phyloP scores from a whole-genome alignment of 2,113 vertebrate genomes.

The Elephas maximus region DNA sequence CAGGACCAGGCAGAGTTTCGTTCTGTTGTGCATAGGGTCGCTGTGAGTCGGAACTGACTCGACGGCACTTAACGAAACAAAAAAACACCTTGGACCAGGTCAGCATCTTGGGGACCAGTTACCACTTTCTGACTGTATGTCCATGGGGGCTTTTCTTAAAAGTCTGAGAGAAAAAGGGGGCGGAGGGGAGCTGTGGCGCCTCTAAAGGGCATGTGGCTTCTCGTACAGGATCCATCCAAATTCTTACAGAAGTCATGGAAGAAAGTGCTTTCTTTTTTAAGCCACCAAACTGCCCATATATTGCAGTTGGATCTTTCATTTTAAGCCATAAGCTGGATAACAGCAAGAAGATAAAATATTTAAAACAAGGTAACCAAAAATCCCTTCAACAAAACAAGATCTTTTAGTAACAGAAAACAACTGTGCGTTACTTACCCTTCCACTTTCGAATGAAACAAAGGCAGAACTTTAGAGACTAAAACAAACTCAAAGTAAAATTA shows the following conservation, averaged over 20 bases:
- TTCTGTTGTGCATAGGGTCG: too few species aligned
- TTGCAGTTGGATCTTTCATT: not conserved
- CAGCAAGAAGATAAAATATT: not conserved
- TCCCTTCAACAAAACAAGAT: not conserved
- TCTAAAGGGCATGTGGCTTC: not conserved
- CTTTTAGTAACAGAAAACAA: not conserved
- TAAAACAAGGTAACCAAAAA: not conserved
- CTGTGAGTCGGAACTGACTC: too few species aligned
- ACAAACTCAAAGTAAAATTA: not conserved
- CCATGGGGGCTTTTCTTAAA: not conserved
- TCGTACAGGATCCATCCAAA: not conserved
- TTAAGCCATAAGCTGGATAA: not conserved
- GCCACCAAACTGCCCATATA: not conserved
- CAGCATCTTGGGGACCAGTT: not conserved
- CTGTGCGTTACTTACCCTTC: rapidly evolving
- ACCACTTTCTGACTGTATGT: not conserved
- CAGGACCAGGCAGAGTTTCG: too few species aligned
- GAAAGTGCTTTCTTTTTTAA: not conserved
- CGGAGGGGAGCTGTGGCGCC: not conserved
- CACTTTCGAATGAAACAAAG: not conserved
- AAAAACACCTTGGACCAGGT: not conserved
- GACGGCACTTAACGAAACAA: too few species aligned
- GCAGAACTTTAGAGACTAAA: not conserved
- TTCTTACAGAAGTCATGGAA: not conserved
- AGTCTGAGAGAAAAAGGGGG: not conserved